Conservation (phyloP, 2,888 invertebrate genomes). For the Pterostichus madidus region DNA sequence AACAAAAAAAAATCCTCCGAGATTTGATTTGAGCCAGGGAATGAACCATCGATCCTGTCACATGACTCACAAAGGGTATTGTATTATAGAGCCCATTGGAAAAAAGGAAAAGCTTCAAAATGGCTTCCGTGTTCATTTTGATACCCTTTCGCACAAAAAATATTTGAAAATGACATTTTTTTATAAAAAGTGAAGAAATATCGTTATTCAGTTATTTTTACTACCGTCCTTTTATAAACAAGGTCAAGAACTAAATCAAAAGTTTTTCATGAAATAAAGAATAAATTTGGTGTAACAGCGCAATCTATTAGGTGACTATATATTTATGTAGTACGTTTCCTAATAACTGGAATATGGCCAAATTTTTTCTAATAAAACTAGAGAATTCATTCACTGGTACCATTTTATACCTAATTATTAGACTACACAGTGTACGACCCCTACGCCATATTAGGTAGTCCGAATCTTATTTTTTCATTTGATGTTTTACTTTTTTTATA, state of each 20-base stretch:
- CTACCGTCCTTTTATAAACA: constrained; percentile 1
- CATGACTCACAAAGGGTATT: constrained; percentile 21
- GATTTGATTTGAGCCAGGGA: constrained; percentile 17
- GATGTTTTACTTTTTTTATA: too few species aligned
- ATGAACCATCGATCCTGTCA: constrained; percentile 8
- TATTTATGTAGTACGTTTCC: constrained; percentile 27
- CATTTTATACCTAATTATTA: too few species aligned
- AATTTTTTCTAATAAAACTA: constrained; percentile 39
- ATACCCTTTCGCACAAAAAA: constrained; percentile 33
- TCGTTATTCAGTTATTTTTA: constrained; percentile 44
- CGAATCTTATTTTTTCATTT: too few species aligned
- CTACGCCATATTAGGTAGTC: too few species aligned
- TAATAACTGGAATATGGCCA: constrained; percentile 31
- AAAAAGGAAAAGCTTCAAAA: constrained; percentile 16
- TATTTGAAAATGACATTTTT: constrained; percentile 42
- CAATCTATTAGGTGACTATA: constrained; percentile 38
- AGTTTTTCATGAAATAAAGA: constrained; percentile 24
- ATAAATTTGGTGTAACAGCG: constrained; percentile 9
- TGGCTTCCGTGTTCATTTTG: constrained; percentile 5
- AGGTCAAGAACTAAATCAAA: constrained; percentile 37
- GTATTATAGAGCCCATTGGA: constrained; percentile 1
- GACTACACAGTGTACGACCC: too few species aligned
- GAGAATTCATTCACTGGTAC: constrained; percentile 4
- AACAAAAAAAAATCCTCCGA: constrained; percentile 11
- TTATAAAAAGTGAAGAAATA: constrained; percentile 34